Base-by-base conservation (phyloP, 1,140 invertebrate genomes). In the Argopecten irradians region DNA sequence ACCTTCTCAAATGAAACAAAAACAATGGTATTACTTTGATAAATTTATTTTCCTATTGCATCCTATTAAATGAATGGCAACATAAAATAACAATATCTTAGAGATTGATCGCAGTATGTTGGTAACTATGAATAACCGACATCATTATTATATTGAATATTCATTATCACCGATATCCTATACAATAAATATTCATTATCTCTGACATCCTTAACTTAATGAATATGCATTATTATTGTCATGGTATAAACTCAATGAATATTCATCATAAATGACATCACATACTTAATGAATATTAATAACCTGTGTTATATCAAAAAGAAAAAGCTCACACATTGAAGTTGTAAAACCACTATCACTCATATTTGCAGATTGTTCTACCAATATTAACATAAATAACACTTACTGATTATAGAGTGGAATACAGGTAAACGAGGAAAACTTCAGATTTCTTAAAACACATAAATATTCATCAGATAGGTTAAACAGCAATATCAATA, bases 21-120 rank as follows among this genome's bases (percentile, higher is more conserved):
- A 71, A 28, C 22, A 71, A 71, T 28, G n/a, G 9, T 11, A 71
- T 71, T 11, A 71, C 8, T 71, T 71, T 71, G 2, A 28, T 71
- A 71, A 71, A 28, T 28, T 71, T 71, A 16, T 28, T 71, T 71
- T 71, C 55, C 55, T 71, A 71, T 71, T 71, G 55, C n/a, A 71
- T 71, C 28, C 55, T 71, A 71, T 71, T 71, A 71, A 28, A 71
- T 71, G 55, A 71, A 71, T 71, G 1, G 55, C 55, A 71, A 71
- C 55, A 71, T 71, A 71, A 71, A 71, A 71, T 28, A 71, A 71
- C n/a, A 71, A 71, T 71, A 71, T 71, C 55, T 71, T 71, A 71
- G 22, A 71, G 55, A 71, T 71, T 28, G 55, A 71, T n/a, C 55
- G 28, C 28, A n/a, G 22, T 71, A 71, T 71, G 22, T 16, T 71